These are phyloP conservation scores for Ophion ellenae DNA, from an alignment of 2,888 invertebrate species.

Conservation along the genomic window DNA sequence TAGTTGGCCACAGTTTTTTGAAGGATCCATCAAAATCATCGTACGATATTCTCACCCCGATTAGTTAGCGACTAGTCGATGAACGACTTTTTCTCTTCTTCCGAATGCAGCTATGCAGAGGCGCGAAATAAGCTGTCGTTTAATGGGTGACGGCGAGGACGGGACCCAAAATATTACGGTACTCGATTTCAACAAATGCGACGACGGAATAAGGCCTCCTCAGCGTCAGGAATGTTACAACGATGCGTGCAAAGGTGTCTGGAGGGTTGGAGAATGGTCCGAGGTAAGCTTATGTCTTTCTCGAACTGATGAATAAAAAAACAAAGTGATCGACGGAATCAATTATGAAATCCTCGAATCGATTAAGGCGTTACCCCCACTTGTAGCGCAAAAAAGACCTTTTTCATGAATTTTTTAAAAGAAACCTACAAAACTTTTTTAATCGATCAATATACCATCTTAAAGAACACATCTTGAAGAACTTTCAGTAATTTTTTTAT, in stretches of 20 bases:
- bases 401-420: too few relatives aligned
- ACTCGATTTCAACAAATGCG: slow-evolving; percentile 87
- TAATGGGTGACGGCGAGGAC: slow-evolving; percentile 83
- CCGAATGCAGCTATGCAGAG: slow-evolving; percentile 88
- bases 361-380: too few relatives aligned
- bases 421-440: too few relatives aligned
- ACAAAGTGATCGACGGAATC: slow-evolving; percentile 57
- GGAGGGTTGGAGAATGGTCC: slow-evolving; percentile 97
- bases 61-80: neutral
- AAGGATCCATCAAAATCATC: too few relatives aligned
- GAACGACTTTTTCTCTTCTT: neutral
- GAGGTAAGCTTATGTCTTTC: slow-evolving; percentile 86
- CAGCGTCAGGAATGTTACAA: slow-evolving; percentile 92
- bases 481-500: too few relatives aligned
- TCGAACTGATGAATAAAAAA: neutral
- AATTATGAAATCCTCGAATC: slow-evolving; percentile 17
- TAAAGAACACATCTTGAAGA: too few relatives aligned
- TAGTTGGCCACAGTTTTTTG: too few relatives aligned
- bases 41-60: too few relatives aligned
- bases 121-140: slow-evolving; percentile 87
- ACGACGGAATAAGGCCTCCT: slow-evolving; percentile 89
- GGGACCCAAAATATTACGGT: slow-evolving; percentile 84
- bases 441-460: too few relatives aligned
- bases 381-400: too few relatives aligned
- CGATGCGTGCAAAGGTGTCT: slow-evolving; percentile 93